Percentiles rank a stretch among this genome's conserved stretches.
These are phyloP conservation scores for Trialeurodes vaporariorum DNA, from an alignment of 1,140 invertebrate genomes.

Conservation along the genomic window DNA sequence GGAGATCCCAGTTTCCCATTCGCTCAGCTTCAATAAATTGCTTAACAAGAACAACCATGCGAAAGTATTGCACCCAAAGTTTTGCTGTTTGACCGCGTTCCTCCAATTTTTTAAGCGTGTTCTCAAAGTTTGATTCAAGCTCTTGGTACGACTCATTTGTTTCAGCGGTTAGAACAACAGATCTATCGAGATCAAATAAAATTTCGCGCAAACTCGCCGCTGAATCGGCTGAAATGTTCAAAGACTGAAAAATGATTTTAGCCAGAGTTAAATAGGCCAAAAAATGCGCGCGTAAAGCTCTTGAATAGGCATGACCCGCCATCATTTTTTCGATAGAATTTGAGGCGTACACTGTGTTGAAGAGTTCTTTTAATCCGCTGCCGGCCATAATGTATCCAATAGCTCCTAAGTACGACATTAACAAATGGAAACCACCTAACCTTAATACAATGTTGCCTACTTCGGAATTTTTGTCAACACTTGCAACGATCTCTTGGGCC, in stretches of 20 bases:
- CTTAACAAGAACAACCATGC: conserved; percentile 31
- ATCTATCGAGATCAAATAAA: background rate
- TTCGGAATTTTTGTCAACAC: background rate
- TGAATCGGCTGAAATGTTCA: background rate
- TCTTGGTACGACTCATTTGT: background rate
- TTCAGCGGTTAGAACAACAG: background rate
- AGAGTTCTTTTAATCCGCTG: conserved; percentile 23
- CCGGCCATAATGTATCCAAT: conserved; percentile 21
- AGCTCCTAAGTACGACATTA: conserved; percentile 25
- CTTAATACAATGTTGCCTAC: conserved; percentile 1
- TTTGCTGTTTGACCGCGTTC: conserved; percentile 30
- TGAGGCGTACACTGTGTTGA: conserved; percentile 26
- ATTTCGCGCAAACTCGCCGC: background rate
- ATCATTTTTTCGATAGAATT: conserved; percentile 34
- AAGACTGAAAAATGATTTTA: background rate
- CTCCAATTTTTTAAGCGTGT: background rate
- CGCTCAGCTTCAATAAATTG: conserved; percentile 34
- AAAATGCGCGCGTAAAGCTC: conserved; percentile 33
- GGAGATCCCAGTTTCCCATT: conserved; percentile 28
- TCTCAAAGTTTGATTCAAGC: background rate
- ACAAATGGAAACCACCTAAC: conserved; percentile 26
- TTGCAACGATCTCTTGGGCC: conserved; percentile 21
- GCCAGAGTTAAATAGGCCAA: conserved; percentile 27
- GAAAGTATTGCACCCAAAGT: conserved; percentile 36
- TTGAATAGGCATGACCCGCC: conserved; percentile 27